Conservation (phyloP, 2,888 invertebrate species). For the Ecdyonurus torrentis region DNA sequence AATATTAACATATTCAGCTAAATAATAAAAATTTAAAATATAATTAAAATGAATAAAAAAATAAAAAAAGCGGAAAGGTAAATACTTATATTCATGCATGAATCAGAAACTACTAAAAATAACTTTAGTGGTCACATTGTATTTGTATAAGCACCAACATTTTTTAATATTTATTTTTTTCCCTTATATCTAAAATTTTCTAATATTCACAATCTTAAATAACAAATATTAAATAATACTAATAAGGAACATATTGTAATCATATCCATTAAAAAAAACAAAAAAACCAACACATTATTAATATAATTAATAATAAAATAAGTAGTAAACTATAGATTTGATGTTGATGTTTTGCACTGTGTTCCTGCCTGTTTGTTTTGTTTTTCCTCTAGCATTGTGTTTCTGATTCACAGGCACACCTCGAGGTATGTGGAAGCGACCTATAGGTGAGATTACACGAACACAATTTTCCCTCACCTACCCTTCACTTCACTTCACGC, state of each 20-base stretch:
- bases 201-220: not conserved
- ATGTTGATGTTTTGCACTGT: constrained; percentile 10
- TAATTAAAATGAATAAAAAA: too few species aligned
- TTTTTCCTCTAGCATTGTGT: constrained; percentile 1
- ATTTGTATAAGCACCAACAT: too few species aligned
- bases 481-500: not conserved
- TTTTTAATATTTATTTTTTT: not conserved
- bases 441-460: constrained; percentile 3
- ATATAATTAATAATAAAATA: not conserved
- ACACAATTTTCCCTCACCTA: not conserved
- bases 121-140: too few species aligned
- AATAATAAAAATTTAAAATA: too few species aligned
- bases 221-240: not conserved
- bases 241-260: not conserved
- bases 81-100: too few species aligned
- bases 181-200: not conserved
- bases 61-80: too few species aligned
- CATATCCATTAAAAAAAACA: not conserved
- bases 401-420: constrained; percentile 15
- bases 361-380: constrained; percentile 9
- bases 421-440: constrained; percentile 11
- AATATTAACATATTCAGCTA: too few species aligned
- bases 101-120: too few species aligned
- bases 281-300: not conserved
- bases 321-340: not conserved